Evolutionary conservation across 2,888 invertebrate genomes (phyloP), one percentile per base, ranked within the genome.

Genomic region (Cheilosia vulpina): DNA sequence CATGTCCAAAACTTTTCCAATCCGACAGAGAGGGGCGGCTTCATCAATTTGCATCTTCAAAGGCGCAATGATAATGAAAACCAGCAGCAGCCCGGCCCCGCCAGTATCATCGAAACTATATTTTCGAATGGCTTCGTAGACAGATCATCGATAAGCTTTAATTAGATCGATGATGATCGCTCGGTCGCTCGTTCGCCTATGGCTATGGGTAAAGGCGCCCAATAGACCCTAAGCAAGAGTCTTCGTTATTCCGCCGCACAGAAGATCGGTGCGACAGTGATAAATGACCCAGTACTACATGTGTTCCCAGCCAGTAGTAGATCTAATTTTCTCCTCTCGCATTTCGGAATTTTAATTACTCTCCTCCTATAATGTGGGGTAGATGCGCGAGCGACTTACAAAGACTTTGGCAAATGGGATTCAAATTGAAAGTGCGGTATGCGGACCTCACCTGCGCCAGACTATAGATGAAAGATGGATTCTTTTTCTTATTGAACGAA

Each of bases 321-420:
- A 82, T 72, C 82, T 66, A 77, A 78, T 78, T 78, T 75, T 31
- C 65, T 83, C 53, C 31, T 31, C 55, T 72, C n/a, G 13, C 65
- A 24, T 84, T 80, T 80, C 50, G 80, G 75, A 84, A 84, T 84
- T 75, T 84, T 80, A 84, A 84, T 84, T 80, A 84, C 80, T 65
- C 73, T 38, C 55, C 47, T 21, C 31, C 45, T 34, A 45, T 72
- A 57, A n/a, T 6, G 6, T 9, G 27, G 27, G 27, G 45, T 45
- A 45, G n/a, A 45, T 7, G 9, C 3, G 47, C 47, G 47, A 62
- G 17, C 19, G 19, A 47, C 17, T 57, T 68, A 71, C 63, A 79
- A 45, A 52, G 79, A 57, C 80, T 80, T 84, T 80, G 80, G 68
- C 84, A 80, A 84, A 80, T 84, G 75, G 62, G 53, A 84, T 69